Evolutionary conservation across 2,888 invertebrate species (phyloP).

Genomic region (Calameuta idolon): DNA sequence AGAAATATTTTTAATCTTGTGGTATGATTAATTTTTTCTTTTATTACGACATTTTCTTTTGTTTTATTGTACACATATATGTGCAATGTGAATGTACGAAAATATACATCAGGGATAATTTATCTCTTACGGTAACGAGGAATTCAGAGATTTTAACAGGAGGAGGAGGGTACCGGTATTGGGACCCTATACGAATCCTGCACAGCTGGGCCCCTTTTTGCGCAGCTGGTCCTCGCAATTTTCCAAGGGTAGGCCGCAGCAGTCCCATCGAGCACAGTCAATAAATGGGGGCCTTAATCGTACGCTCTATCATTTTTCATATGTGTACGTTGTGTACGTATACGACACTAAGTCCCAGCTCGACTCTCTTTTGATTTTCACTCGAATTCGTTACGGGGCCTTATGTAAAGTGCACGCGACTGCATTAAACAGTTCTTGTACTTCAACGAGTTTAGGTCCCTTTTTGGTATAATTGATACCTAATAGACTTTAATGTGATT

Average conservation of each 20-base stretch:
- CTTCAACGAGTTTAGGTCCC: neutral
- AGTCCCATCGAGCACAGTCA: neutral
- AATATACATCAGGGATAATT: neutral
- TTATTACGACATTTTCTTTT: neutral
- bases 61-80: neutral
- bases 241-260: slow-evolving; percentile 34
- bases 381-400: neutral
- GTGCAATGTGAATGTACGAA: neutral
- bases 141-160: neutral
- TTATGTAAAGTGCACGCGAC: neutral
- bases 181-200: neutral
- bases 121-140: neutral
- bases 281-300: neutral
- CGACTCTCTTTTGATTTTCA: neutral
- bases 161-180: neutral
- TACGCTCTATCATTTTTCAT: neutral
- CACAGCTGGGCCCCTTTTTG: slow-evolving; percentile 55
- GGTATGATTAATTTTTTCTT: neutral
- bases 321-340: neutral
- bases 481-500: neutral
- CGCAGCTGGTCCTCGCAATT: slow-evolving; percentile 51
- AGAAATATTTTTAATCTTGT: neutral
- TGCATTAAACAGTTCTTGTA: neutral
- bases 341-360: neutral
- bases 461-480: neutral